These are phyloP conservation scores for Drosophila pandora DNA, from an alignment of 1,140 invertebrate species.

Conservation along the genomic window DNA sequence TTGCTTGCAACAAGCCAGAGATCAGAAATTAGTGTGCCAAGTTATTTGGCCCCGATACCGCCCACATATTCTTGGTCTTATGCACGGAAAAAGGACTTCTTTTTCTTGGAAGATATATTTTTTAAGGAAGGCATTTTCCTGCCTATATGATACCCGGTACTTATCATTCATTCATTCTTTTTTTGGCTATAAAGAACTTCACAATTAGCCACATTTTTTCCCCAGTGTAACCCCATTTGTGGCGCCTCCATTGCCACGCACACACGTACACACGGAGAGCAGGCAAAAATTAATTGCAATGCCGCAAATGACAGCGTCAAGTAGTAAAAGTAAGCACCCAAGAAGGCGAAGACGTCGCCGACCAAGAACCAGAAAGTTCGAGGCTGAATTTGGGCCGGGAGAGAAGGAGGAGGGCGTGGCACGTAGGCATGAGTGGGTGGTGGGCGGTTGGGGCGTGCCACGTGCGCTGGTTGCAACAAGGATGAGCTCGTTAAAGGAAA, in stretches of 20 bases:
- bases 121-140: background rate
- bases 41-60: slow-evolving; percentile 36
- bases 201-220: background rate
- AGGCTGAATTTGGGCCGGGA: slow-evolving; percentile 16
- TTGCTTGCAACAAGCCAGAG: slow-evolving; percentile 35
- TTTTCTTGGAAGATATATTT: background rate
- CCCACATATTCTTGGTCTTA: slow-evolving; percentile 19
- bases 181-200: background rate
- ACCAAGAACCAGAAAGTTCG: slow-evolving; percentile 22
- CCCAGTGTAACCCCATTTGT: slow-evolving; percentile 5
- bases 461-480: slow-evolving; percentile 72
- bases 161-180: too few species aligned
- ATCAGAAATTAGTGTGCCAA: slow-evolving; percentile 77
- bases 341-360: slow-evolving; percentile 11
- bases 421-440: slow-evolving; percentile 1
- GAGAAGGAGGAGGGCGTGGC: slow-evolving; percentile 8
- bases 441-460: slow-evolving; percentile 32
- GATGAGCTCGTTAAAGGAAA: slow-evolving; percentile 80
- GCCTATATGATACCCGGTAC: too few species aligned
- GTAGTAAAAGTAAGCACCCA: slow-evolving; percentile 78
- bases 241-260: background rate
- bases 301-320: slow-evolving; percentile 81
- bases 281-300: slow-evolving; percentile 80
- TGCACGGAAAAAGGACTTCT: slow-evolving; percentile 4
- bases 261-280: slow-evolving; percentile 28